phyloP scores from a whole-genome alignment of 2,797 vertebrate species.

The Phyllotis vaccarum region DNA sequence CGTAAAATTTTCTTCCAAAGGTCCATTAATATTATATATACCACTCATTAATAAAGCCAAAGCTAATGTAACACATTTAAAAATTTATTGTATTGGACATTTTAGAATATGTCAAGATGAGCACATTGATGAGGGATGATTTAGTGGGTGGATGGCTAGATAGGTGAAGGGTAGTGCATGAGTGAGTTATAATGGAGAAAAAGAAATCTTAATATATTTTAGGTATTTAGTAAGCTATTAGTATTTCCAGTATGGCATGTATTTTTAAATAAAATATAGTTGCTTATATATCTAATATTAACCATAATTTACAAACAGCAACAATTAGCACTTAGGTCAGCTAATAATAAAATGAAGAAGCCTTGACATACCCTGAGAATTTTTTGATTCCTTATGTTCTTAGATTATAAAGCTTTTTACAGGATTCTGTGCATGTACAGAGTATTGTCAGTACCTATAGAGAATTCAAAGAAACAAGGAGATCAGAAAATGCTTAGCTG shows the following conservation, averaged over 20 bases:
- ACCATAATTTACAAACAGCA: not conserved
- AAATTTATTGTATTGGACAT: not conserved
- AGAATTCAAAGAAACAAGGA: conserved; percentile 38
- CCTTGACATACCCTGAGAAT: not conserved
- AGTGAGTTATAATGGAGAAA: not conserved
- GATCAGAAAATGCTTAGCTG: not conserved
- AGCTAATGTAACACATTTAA: not conserved
- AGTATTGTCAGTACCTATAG: not conserved
- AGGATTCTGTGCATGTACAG: not conserved
- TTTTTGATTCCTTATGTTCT: not conserved
- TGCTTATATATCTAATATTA: not conserved
- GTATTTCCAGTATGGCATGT: not conserved
- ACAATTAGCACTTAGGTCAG: not conserved
- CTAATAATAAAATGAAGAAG: conserved; percentile 18
- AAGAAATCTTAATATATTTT: not conserved
- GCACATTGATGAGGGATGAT: not conserved
- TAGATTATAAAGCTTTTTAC: conserved; percentile 23
- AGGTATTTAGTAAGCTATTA: not conserved
- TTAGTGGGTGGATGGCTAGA: not conserved
- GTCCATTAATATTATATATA: conserved; percentile 41
- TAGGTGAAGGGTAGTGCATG: not conserved
- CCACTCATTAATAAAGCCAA: not conserved
- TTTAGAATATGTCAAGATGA: not conserved
- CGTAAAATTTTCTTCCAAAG: conserved; percentile 10
- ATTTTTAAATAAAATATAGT: not conserved